A percentile compares a stretch with the other conserved stretches of the same genome.
Conservation (phyloP, 2,797 vertebrate genomes). For the Eleutherodactylus coqui region DNA sequence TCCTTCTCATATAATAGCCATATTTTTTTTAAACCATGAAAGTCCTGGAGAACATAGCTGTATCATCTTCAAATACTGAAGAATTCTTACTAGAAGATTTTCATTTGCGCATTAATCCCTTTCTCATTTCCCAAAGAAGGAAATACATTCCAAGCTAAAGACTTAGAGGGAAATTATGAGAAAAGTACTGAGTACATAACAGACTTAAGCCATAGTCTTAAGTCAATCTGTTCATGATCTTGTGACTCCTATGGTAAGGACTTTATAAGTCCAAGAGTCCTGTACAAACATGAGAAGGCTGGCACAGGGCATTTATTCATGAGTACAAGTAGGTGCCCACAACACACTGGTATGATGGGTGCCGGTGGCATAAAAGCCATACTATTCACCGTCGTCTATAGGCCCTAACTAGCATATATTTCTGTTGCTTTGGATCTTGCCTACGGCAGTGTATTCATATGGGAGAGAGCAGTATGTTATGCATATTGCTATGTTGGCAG, state of each 20-base stretch:
- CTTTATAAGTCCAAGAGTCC: slow-evolving; percentile 3
- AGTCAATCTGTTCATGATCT: slow-evolving; percentile 20
- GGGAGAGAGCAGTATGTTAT: neutral
- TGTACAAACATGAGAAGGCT: neutral
- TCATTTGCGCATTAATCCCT: slow-evolving; percentile 16
- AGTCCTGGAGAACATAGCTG: neutral
- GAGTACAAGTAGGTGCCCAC: neutral
- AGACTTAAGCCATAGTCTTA: slow-evolving; percentile 20
- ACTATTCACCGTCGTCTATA: neutral
- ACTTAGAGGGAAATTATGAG: slow-evolving; percentile 16
- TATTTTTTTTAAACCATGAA: neutral
- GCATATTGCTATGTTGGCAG: neutral
- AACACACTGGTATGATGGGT: neutral
- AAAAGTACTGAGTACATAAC: slow-evolving; percentile 16
- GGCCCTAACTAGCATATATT: no score
- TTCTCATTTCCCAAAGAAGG: neutral
- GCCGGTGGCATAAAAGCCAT: neutral
- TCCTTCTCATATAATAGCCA: neutral
- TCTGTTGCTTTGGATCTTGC: neutral
- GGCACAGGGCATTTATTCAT: neutral
- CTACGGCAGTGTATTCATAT: neutral
- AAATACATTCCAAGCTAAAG: neutral
- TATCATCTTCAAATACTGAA: slow-evolving; percentile 3
- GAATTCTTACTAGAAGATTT: slow-evolving; percentile 20
- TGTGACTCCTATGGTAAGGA: neutral